These are phyloP conservation scores for Salticus scenicus DNA, from an alignment of 2,888 invertebrate genomes.

Conservation along the genomic window DNA sequence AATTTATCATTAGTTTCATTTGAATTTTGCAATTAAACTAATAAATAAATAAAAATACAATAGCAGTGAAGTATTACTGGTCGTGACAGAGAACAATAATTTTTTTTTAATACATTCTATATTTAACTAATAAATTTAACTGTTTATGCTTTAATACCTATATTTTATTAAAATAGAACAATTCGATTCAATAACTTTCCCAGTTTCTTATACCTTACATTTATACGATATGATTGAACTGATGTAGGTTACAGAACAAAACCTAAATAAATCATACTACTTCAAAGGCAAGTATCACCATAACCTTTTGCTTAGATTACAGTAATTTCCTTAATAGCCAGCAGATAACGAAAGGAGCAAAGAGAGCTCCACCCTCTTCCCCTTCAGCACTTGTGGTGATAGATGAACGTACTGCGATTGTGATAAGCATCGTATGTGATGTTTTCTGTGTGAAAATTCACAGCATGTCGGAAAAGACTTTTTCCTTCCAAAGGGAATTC, in stretches of 20 bases:
- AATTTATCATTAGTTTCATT: too few relatives aligned
- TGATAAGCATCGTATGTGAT: constrained; percentile 36
- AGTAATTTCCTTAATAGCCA: constrained; percentile 67
- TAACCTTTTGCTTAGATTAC: constrained; percentile 64
- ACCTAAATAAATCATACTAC: constrained; percentile 59
- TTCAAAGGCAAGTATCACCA: constrained; percentile 27
- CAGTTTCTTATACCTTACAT: too few relatives aligned
- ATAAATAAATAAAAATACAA: too few relatives aligned
- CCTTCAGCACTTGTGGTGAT: constrained; percentile 30
- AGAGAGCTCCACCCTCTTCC: constrained; percentile 18
- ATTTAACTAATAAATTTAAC: too few relatives aligned
- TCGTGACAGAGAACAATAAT: too few relatives aligned
- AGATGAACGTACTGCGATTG: constrained; percentile 28
- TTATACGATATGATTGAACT: too few relatives aligned
- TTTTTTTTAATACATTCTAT: too few relatives aligned
- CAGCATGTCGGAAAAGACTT: not conserved
- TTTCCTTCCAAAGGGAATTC: constrained; percentile 34
- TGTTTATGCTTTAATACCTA: too few relatives aligned
- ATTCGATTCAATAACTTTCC: too few relatives aligned
- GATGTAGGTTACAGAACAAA: not conserved
- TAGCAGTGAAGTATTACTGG: too few relatives aligned
- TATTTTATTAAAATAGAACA: too few relatives aligned
- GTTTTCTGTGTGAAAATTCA: constrained; percentile 42
- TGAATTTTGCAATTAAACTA: too few relatives aligned
- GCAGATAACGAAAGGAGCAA: constrained; percentile 48